A percentile compares a stretch with the other conserved stretches of the same genome.
phyloP scores from a whole-genome alignment of 1,140 invertebrate genomes.

The Samia ricini region DNA sequence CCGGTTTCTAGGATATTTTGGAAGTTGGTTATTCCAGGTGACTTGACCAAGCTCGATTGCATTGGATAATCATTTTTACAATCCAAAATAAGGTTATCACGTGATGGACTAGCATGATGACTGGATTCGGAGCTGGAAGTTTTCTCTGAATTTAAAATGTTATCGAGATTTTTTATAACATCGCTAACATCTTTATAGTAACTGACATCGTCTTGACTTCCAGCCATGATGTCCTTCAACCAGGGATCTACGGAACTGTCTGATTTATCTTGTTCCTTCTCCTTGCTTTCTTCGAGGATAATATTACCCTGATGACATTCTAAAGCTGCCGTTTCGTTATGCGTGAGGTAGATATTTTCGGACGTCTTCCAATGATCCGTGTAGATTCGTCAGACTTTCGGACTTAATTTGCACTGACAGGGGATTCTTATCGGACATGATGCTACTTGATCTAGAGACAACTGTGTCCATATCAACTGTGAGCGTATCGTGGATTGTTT shows the following conservation, averaged over 20 bases:
- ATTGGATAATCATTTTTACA: slow-evolving; percentile 68
- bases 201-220: slow-evolving; percentile 75
- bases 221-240: slow-evolving; percentile 78
- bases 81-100: slow-evolving; percentile 65
- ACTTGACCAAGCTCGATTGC: slow-evolving; percentile 67
- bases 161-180: slow-evolving; percentile 82
- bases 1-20: slow-evolving; percentile 63
- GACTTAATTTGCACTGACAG: slow-evolving; percentile 68
- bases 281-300: slow-evolving; percentile 44
- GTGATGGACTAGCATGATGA: slow-evolving; percentile 76
- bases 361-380: slow-evolving; percentile 80
- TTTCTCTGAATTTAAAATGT: slow-evolving; percentile 80
- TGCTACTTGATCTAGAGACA: slow-evolving; percentile 65
- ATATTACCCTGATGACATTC: slow-evolving; percentile 66
- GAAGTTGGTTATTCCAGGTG: slow-evolving; percentile 67
- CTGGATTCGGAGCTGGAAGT: slow-evolving; percentile 80
- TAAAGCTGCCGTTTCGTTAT: slow-evolving; percentile 56
- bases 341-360: slow-evolving; percentile 64
- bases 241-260: slow-evolving; percentile 77
- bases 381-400: slow-evolving; percentile 79
- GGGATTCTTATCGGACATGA: slow-evolving; percentile 68
- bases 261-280: slow-evolving; percentile 57
- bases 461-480: slow-evolving; percentile 62
- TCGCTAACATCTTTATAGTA: slow-evolving; percentile 81
- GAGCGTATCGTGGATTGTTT: slow-evolving; percentile 47